Conservation (phyloP, 1,140 invertebrate species). For the Tetranychus cinnabarinus region DNA sequence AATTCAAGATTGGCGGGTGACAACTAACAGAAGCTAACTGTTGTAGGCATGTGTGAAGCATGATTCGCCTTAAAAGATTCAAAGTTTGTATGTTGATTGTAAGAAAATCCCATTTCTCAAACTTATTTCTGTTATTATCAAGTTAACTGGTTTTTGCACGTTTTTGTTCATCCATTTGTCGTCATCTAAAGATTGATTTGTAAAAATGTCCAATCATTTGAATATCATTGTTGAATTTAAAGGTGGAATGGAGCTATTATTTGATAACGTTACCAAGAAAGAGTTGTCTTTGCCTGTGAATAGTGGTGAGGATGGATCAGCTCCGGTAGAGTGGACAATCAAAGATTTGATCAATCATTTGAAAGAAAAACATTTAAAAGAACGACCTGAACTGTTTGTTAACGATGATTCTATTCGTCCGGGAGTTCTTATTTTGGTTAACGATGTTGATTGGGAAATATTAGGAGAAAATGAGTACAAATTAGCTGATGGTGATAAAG, state of each 20-base stretch:
- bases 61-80: too few species aligned
- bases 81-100: too few species aligned
- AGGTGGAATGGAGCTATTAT: conserved; percentile 63
- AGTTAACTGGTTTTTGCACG: too few species aligned
- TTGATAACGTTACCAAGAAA: conserved; percentile 52
- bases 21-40: too few species aligned
- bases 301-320: not conserved
- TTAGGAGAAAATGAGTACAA: conserved; percentile 36
- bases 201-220: not conserved
- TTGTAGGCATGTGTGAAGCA: too few species aligned
- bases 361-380: conserved; percentile 53
- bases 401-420: conserved; percentile 59
- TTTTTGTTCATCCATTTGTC: not conserved
- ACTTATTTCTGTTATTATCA: too few species aligned
- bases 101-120: too few species aligned
- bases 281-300: conserved; percentile 29
- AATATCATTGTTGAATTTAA: conserved; percentile 27
- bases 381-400: conserved; percentile 68
- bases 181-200: not conserved
- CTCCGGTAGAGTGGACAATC: conserved; percentile 37
- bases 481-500: conserved; percentile 31
- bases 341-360: conserved; percentile 49
- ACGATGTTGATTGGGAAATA: conserved; percentile 81
- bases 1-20: too few species aligned
- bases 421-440: conserved; percentile 72